Percentiles rank a stretch among this genome's conserved stretches.
Conservation (phyloP, 2,797 vertebrate species). For the Clarias fuscus region DNA sequence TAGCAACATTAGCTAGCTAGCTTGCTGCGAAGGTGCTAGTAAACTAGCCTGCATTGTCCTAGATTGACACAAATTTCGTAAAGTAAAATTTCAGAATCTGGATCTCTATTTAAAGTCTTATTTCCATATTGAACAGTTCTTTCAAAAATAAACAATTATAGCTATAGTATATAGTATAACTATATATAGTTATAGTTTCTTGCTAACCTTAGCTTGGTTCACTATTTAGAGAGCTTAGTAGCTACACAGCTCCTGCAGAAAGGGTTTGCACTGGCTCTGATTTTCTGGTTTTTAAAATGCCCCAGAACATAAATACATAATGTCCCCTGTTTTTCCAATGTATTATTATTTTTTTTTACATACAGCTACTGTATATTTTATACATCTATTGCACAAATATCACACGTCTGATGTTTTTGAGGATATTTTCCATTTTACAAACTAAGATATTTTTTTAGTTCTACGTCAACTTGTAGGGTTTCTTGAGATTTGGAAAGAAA, state of each 20-base stretch:
- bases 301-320: too few relatives aligned
- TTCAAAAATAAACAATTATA: background rate
- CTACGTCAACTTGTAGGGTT: too few relatives aligned
- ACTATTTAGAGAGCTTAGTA: background rate
- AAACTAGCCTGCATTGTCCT: background rate
- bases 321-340: too few relatives aligned
- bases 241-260: background rate
- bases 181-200: too few relatives aligned
- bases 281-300: too few relatives aligned
- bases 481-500: background rate
- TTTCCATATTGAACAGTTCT: background rate
- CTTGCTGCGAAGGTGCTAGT: background rate
- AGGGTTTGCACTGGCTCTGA: too few relatives aligned
- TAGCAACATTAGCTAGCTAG: slow-evolving; percentile 1
- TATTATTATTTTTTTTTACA: too few relatives aligned
- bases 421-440: background rate
- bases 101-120: too few relatives aligned
- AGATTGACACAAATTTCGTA: background rate
- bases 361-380: too few relatives aligned
- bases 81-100: background rate
- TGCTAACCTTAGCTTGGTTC: background rate
- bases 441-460: background rate
- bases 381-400: too few relatives aligned
- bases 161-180: too few relatives aligned
- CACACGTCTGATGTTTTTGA: background rate